Conservation (phyloP, 2,113 vertebrate species). For the Noturus placidus region DNA sequence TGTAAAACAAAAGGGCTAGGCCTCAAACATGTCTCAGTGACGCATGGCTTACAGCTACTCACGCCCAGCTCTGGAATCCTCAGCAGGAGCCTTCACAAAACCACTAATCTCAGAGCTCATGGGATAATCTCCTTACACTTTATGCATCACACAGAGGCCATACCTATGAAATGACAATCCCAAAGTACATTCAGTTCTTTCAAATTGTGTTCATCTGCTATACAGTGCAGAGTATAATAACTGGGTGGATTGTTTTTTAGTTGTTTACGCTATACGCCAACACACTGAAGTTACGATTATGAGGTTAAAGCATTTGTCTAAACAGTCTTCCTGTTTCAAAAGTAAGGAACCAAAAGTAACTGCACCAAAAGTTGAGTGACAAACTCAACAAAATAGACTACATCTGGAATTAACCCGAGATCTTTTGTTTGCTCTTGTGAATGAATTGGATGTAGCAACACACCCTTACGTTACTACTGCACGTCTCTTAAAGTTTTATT, state of each 20-base stretch:
- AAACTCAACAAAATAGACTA: neutral
- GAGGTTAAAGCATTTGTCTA: neutral
- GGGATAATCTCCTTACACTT: conserved; percentile 2
- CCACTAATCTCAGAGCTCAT: conserved; percentile 13
- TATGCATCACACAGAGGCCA: too few relatives aligned
- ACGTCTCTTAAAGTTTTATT: neutral
- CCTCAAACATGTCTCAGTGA: conserved; percentile 27
- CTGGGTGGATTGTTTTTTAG: neutral
- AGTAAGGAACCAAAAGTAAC: neutral
- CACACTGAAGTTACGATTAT: neutral
- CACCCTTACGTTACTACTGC: neutral
- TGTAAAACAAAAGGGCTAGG: conserved; percentile 47
- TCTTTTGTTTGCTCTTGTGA: neutral
- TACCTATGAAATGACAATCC: neutral
- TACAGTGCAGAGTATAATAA: neutral
- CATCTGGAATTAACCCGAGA: neutral
- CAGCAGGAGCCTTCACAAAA: conserved; percentile 5
- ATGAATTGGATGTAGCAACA: neutral
- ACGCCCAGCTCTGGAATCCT: conserved; percentile 41
- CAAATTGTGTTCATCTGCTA: neutral
- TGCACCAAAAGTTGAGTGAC: neutral
- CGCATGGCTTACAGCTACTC: conserved; percentile 13
- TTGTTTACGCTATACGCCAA: neutral
- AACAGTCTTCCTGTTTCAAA: neutral
- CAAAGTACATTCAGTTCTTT: neutral